A percentile compares a stretch with the other conserved stretches of the same genome.
Conservation (phyloP, 2,888 invertebrate genomes). For the Choreutis nemorana region DNA sequence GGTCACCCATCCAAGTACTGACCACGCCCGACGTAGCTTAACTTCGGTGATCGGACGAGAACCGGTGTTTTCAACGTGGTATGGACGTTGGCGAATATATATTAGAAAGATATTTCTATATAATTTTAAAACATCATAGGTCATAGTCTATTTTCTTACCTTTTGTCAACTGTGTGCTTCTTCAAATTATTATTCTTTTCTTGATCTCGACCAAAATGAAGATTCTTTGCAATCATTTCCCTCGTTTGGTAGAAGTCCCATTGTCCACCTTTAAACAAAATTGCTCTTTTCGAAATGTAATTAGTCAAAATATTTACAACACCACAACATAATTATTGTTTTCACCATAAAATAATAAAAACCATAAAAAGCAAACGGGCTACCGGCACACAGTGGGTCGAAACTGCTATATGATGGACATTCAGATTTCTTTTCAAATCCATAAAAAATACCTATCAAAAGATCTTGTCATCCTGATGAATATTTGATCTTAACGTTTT, state of each 20-base stretch:
- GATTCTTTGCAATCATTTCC: slow-evolving; percentile 33
- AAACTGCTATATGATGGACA: no score
- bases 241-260: slow-evolving; percentile 49
- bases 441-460: no score
- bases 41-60: slow-evolving; percentile 22
- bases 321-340: no score
- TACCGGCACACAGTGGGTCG: no score
- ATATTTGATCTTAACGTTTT: no score
- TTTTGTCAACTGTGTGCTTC: slow-evolving; percentile 21
- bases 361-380: no score
- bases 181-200: slow-evolving; percentile 20
- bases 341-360: no score
- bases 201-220: slow-evolving; percentile 27
- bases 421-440: no score
- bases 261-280: slow-evolving; percentile 27
- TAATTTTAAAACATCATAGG: no score
- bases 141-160: slow-evolving; percentile 26
- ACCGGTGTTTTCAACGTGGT: slow-evolving; percentile 34
- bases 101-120: slow-evolving; percentile 2
- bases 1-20: slow-evolving; percentile 26
- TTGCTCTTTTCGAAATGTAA: no score
- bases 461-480: no score
- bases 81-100: slow-evolving; percentile 28
- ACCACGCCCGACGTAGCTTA: slow-evolving; percentile 33
- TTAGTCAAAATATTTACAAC: no score